Evolutionary conservation across 2,113 vertebrate species (phyloP).

Genomic region (Sylvietta virens): DNA sequence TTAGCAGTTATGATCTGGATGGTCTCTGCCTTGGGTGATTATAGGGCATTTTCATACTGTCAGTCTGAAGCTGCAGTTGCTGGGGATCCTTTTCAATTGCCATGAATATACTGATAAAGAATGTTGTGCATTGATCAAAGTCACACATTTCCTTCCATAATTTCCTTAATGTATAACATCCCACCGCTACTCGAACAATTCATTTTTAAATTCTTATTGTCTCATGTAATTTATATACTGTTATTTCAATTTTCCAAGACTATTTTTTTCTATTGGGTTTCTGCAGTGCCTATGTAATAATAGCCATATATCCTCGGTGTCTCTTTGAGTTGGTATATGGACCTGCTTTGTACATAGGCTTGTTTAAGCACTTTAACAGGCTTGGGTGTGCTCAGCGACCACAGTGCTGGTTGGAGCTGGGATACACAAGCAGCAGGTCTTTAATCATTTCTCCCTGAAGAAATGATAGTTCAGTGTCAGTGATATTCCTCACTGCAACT

Average conservation of each 20-base stretch:
- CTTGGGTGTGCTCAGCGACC: background rate
- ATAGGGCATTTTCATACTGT: background rate
- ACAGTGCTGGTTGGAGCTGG: background rate
- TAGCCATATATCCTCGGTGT: background rate
- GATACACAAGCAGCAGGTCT: background rate
- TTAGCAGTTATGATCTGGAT: background rate
- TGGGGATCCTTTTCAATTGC: background rate
- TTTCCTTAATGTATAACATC: background rate
- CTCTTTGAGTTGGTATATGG: background rate
- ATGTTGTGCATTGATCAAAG: background rate
- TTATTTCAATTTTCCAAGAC: background rate
- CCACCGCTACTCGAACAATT: background rate
- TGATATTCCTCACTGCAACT: background rate
- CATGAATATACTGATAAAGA: background rate
- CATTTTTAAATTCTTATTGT: background rate
- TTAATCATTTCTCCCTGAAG: background rate
- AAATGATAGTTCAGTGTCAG: background rate
- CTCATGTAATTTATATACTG: background rate
- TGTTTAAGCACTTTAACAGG: background rate
- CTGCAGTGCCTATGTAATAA: background rate
- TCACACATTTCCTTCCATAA: background rate
- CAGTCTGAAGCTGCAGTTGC: background rate
- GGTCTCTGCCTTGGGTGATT: background rate
- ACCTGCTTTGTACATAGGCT: background rate
- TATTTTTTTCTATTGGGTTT: background rate